Conservation (phyloP, 2,797 vertebrate genomes). For the Bufotes viridis region DNA sequence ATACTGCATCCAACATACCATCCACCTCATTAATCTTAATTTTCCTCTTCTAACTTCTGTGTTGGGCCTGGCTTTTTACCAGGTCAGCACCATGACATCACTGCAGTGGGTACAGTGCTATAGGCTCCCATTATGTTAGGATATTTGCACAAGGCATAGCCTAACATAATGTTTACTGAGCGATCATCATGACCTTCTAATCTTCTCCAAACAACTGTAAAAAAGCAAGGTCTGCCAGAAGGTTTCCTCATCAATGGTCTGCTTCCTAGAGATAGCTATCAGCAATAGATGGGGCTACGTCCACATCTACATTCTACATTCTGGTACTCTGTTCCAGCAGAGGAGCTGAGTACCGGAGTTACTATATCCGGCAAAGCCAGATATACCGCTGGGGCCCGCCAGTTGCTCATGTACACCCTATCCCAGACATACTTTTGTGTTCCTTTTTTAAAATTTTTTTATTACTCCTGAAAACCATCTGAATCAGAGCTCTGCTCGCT, state of each 20-base stretch:
- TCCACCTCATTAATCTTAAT: too few species aligned
- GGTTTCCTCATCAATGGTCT: constrained; percentile 17
- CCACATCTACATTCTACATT: too few species aligned
- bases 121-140: constrained; percentile 2
- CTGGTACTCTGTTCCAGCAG: too few species aligned
- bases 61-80: neutral
- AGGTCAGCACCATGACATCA: neutral
- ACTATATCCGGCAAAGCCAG: too few species aligned
- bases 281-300: neutral
- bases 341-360: too few species aligned
- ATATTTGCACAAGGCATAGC: constrained; percentile 21
- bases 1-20: too few species aligned
- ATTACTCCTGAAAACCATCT: too few species aligned
- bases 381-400: too few species aligned
- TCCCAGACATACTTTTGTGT: too few species aligned
- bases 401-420: too few species aligned
- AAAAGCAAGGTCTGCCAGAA: neutral
- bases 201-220: constrained; percentile 27
- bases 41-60: neutral
- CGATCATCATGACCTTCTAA: neutral
- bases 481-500: too few species aligned
- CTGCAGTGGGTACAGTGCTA: neutral
- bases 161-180: constrained; percentile 14
- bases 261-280: neutral
- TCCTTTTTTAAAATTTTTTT: too few species aligned